Evolutionary conservation across 1,140 invertebrate species (phyloP).

Genomic region (Microplitis mediator): DNA sequence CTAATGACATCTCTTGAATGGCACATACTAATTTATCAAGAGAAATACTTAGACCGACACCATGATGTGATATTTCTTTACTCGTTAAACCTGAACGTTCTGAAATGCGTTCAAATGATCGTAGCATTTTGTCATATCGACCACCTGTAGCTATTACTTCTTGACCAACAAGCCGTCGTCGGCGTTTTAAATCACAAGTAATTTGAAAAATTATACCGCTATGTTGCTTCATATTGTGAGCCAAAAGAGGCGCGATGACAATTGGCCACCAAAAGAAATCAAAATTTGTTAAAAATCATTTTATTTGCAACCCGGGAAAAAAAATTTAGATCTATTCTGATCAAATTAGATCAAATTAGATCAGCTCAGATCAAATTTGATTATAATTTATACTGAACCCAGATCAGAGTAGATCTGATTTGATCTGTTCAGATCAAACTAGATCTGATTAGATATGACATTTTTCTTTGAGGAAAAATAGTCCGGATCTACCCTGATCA

Average conservation of each 20-base stretch:
- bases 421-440: too few species aligned
- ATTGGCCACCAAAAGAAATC: constrained; percentile 65
- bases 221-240: constrained; percentile 71
- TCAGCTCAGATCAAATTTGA: too few species aligned
- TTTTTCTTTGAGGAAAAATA: too few species aligned
- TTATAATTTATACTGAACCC: too few species aligned
- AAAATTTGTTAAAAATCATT: background rate
- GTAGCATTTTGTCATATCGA: constrained; percentile 54
- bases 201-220: constrained; percentile 78
- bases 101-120: constrained; percentile 52
- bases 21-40: constrained; percentile 72
- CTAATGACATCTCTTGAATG: constrained; percentile 50
- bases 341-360: too few species aligned
- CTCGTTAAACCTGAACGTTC: constrained; percentile 49
- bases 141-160: constrained; percentile 74
- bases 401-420: too few species aligned
- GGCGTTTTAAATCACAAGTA: constrained; percentile 67
- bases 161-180: constrained; percentile 62
- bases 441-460: too few species aligned
- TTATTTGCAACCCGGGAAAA: background rate
- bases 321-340: too few species aligned
- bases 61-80: constrained; percentile 64
- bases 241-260: constrained; percentile 68
- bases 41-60: constrained; percentile 77
- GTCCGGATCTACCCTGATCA: too few species aligned